Conservation (phyloP, 2,113 vertebrate species). For the Felis chaus region DNA sequence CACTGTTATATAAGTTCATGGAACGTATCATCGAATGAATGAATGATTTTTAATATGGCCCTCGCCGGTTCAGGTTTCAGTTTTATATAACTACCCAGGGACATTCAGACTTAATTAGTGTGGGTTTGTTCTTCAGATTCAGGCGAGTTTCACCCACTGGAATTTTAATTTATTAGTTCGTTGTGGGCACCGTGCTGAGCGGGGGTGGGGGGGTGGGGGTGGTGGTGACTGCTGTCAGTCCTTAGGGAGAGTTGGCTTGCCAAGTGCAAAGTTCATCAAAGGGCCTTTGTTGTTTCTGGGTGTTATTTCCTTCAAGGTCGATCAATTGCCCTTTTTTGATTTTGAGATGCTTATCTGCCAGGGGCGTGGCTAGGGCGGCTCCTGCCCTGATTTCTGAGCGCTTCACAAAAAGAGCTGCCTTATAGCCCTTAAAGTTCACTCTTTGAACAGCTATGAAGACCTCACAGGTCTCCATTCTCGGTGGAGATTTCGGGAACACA, state of each 20-base stretch:
- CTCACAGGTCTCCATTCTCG: background rate
- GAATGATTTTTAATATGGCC: background rate
- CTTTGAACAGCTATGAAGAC: background rate
- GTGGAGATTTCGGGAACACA: background rate
- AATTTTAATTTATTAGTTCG: background rate
- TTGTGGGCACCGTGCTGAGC: background rate
- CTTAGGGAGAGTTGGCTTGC: background rate
- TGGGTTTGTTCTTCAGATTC: background rate
- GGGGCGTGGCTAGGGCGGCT: background rate
- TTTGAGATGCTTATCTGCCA: background rate
- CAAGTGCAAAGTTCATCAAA: background rate
- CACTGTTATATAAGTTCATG: background rate
- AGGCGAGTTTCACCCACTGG: background rate
- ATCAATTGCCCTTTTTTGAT: background rate
- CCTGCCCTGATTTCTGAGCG: background rate
- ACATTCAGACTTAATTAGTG: background rate
- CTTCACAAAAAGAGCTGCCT: background rate
- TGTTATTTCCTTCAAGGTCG: background rate
- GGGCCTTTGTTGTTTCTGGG: background rate
- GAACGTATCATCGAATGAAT: background rate
- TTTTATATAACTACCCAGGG: background rate
- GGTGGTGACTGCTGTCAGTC: background rate
- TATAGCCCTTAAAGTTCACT: background rate
- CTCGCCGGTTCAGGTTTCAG: background rate
- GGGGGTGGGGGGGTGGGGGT: too few relatives aligned